phyloP scores from a whole-genome alignment of 2,113 vertebrate species.

The Vicugna pacos region DNA sequence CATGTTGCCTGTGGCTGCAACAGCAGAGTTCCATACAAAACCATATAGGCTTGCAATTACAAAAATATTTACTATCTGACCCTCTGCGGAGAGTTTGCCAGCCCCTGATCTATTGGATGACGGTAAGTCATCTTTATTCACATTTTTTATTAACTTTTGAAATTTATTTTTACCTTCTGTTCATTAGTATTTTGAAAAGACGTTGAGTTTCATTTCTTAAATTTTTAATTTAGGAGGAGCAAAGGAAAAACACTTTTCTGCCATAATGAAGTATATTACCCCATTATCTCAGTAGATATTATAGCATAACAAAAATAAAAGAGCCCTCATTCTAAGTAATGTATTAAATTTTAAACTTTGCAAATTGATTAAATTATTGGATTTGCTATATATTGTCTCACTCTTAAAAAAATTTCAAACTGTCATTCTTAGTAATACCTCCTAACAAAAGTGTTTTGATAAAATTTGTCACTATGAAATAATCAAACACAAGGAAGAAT shows the following conservation, averaged over 20 bases:
- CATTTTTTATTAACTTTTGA: background rate
- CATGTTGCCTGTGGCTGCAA: background rate
- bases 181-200: slow-evolving; percentile 9
- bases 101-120: background rate
- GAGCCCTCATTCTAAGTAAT: slow-evolving; percentile 22
- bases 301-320: slow-evolving; percentile 40
- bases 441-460: background rate
- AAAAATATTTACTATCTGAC: background rate
- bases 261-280: background rate
- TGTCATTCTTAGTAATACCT: background rate
- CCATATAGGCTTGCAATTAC: background rate
- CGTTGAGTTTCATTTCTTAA: background rate
- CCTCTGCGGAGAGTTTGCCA: background rate
- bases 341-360: slow-evolving; percentile 33
- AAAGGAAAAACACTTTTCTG: background rate
- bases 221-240: background rate
- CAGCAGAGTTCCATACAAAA: background rate
- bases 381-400: background rate
- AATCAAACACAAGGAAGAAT: background rate
- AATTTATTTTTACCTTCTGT: background rate
- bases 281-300: background rate
- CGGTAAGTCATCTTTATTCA: background rate
- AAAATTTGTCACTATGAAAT: slow-evolving; percentile 9
- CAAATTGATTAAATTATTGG: slow-evolving; percentile 31
- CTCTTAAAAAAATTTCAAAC: background rate